Base-by-base conservation (phyloP, 2,888 invertebrate species). In the Nomada goodeniana region DNA sequence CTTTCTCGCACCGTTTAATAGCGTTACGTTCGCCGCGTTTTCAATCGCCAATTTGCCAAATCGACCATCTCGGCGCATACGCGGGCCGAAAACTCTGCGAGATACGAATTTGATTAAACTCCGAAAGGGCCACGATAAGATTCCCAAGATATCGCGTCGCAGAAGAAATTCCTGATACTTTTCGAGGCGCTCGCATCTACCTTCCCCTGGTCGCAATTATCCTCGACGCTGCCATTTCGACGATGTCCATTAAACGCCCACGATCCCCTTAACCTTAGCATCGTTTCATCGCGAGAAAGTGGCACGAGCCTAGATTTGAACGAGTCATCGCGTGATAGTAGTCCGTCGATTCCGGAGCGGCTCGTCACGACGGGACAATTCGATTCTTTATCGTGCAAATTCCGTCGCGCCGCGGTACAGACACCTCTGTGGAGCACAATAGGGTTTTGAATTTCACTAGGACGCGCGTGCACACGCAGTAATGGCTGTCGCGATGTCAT, bases 251-350 rank as follows among this genome's bases (percentile, higher is more conserved):
- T 11, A 10, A 44, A 71, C 70, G 60, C 60, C 70, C 71, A 71
- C 71, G 55, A 13, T 47, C 60, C 61, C 15, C 71, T 76, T 77
- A 80, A 80, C 76, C 79, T 76, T 70, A 80, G 47, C 76, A 68
- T 3, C 57, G 50, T 78, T 67, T 44, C 65, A 15, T 52, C 36
- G 3, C 36, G 65, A 20, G 76, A 77, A 61, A 67, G 77, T 53
- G 29, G 50, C 52, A 20, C 20, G 52, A 55, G 60, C 29, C 15
- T 50, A 61, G 70, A 67, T 61, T 60, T 70, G n/a, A 60, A 57
- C 36, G 44, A 44, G 36, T 57, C n/a, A 52, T 52, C 60, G 13
- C 5, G 29, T 1, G 47, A 18, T 36, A 36, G 20, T 18, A 53
- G 20, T 52, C 20, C 57, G 20, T 18, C 42, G n/a, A 65, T 26